Evolutionary conservation across 2,888 invertebrate species (phyloP).

Genomic region (Eupithecia insigniata): DNA sequence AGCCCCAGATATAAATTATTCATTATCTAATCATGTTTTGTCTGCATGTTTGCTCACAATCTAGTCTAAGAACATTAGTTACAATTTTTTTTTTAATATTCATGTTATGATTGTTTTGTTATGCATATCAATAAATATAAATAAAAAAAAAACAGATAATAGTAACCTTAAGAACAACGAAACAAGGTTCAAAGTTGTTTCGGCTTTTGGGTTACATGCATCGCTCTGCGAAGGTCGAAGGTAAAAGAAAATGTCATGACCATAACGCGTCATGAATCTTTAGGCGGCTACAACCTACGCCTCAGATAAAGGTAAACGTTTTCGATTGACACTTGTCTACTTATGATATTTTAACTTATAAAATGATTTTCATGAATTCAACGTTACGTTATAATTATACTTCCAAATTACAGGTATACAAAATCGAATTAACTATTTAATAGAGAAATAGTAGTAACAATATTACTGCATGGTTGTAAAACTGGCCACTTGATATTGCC

Average conservation of each 20-base stretch:
- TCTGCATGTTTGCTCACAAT: too few relatives aligned
- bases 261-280: background rate
- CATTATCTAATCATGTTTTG: too few relatives aligned
- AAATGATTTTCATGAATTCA: background rate
- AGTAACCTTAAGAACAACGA: background rate
- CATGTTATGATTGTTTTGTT: too few relatives aligned
- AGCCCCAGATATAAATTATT: background rate
- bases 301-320: background rate
- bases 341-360: background rate
- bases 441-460: background rate
- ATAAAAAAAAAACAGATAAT: too few relatives aligned
- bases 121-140: too few relatives aligned
- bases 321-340: background rate
- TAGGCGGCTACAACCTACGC: background rate
- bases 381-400: background rate
- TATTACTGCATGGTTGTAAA: background rate
- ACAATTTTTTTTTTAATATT: too few relatives aligned
- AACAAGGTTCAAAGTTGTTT: background rate
- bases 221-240: background rate
- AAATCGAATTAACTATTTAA: background rate
- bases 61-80: too few relatives aligned
- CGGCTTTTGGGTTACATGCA: background rate
- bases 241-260: background rate
- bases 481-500: conserved; percentile 1
- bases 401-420: background rate